These are phyloP conservation scores for Ptychoptera albimana DNA, from an alignment of 2,888 invertebrate genomes.

Conservation along the genomic window DNA sequence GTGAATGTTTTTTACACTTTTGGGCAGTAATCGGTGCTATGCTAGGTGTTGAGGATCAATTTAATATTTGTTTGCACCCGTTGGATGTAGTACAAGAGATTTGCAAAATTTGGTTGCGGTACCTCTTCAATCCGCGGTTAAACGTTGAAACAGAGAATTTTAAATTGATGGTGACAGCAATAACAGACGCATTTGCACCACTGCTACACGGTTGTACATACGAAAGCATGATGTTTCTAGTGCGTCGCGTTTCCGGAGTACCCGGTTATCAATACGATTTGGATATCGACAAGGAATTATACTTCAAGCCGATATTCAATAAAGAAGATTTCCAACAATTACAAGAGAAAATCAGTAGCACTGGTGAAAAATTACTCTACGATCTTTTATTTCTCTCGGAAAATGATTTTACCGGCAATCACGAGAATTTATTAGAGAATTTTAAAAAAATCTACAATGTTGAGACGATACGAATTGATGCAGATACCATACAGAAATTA, in stretches of 20 bases:
- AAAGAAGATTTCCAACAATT: too few relatives aligned
- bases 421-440: too few relatives aligned
- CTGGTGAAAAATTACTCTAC: too few relatives aligned
- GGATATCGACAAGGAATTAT: neutral
- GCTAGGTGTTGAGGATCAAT: constrained; percentile 4
- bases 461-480: too few relatives aligned
- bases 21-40: constrained; percentile 2
- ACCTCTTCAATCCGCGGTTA: constrained; percentile 2
- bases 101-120: neutral
- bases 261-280: constrained; percentile 4
- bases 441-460: too few relatives aligned
- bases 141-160: neutral
- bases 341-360: too few relatives aligned
- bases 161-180: neutral
- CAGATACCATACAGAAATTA: too few relatives aligned
- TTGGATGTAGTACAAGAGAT: neutral
- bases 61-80: constrained; percentile 1
- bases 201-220: neutral
- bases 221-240: neutral
- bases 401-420: too few relatives aligned
- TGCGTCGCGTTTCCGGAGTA: neutral
- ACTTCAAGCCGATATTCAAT: too few relatives aligned
- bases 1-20: constrained; percentile 5
- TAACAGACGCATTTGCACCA: neutral
- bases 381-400: too few relatives aligned